These are phyloP conservation scores for Congeria kusceri DNA, from an alignment of 2,888 invertebrate genomes.

Conservation along the genomic window DNA sequence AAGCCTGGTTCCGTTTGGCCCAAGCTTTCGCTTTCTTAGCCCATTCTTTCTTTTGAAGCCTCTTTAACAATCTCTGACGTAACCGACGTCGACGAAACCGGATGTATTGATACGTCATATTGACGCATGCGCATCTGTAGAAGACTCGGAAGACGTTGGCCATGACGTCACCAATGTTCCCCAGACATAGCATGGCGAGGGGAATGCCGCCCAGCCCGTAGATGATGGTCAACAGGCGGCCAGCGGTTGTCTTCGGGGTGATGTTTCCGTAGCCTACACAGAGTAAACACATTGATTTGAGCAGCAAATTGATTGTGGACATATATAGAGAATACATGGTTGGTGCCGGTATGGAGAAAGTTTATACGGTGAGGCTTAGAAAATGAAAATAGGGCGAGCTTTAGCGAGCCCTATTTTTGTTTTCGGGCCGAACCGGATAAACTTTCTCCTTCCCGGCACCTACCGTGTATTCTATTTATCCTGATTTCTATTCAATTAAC, in stretches of 20 bases:
- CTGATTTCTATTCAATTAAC: no score
- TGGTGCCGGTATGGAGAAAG: no score
- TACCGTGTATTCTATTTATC: no score
- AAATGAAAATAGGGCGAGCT: no score
- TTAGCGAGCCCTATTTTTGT: no score
- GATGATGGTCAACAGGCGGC: constrained; percentile 94
- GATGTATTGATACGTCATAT: constrained; percentile 61
- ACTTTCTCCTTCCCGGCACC: no score
- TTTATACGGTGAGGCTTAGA: no score
- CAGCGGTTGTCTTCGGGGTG: constrained; percentile 94
- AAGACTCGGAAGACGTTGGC: constrained; percentile 95
- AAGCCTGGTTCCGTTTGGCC: constrained; percentile 47
- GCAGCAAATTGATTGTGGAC: no score
- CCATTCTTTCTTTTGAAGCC: constrained; percentile 33
- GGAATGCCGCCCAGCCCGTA: constrained; percentile 98
- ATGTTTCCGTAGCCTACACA: constrained; percentile 97
- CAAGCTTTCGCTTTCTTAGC: constrained; percentile 39
- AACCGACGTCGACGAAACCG: constrained; percentile 48
- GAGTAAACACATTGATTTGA: not conserved
- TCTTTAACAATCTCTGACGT: constrained; percentile 30
- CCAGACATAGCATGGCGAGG: constrained; percentile 95
- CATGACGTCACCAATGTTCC: constrained; percentile 97
- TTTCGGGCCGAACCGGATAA: no score
- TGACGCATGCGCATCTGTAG: constrained; percentile 83
- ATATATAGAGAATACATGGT: no score